Percentiles rank a stretch among this genome's conserved stretches.
Conservation (phyloP, 1,140 invertebrate genomes). For the Stegodyphus mimosarum region DNA sequence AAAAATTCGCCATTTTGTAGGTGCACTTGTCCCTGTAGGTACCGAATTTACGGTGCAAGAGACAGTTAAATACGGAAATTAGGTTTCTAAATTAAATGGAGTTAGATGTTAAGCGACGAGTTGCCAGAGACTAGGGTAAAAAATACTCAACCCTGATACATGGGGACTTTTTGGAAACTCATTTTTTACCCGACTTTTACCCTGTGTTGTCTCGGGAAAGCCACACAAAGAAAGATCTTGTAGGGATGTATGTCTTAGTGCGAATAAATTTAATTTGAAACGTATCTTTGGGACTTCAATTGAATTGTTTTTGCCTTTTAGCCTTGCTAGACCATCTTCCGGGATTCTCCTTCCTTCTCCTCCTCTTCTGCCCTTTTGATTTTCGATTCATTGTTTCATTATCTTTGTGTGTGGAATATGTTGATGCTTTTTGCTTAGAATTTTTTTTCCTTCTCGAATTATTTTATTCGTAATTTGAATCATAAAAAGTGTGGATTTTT, state of each 20-base stretch:
- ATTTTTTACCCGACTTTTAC: neutral
- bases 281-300: no score
- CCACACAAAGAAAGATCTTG: neutral
- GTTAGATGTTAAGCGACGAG: slow-evolving; percentile 40
- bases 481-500: no score
- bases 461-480: no score
- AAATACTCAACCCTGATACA: neutral
- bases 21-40: neutral
- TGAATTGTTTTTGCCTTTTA: no score
- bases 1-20: slow-evolving; percentile 21
- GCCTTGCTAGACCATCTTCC: no score
- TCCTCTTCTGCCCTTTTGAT: no score
- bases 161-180: neutral
- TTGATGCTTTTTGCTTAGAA: no score
- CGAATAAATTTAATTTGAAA: no score
- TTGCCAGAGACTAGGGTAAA: neutral
- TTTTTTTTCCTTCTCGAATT: no score
- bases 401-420: no score
- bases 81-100: slow-evolving; percentile 57
- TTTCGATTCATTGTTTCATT: no score
- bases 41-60: slow-evolving; percentile 10
- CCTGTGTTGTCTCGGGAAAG: neutral
- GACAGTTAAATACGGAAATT: slow-evolving; percentile 59
- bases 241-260: neutral
- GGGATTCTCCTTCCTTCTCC: no score